Conservation (phyloP, 2,888 invertebrate genomes). For the Endotricha flammealis region DNA sequence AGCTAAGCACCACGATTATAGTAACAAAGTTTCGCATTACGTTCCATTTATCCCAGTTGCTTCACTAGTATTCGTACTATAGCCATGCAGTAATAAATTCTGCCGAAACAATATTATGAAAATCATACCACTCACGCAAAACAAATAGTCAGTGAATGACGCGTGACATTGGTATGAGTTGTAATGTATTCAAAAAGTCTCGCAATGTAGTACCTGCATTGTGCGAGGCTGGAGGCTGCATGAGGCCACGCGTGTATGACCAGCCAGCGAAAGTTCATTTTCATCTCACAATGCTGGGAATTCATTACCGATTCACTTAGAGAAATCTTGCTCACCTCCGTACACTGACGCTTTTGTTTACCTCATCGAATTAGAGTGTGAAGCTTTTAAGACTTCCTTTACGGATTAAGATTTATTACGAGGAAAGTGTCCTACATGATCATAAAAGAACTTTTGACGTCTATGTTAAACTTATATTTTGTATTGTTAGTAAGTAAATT, state of each 20-base stretch:
- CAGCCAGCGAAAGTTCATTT: conserved; percentile 51
- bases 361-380: too few relatives aligned
- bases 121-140: conserved; percentile 30
- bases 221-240: conserved; percentile 11
- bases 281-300: conserved; percentile 48
- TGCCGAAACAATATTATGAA: conserved; percentile 21
- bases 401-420: too few relatives aligned
- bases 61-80: conserved; percentile 7
- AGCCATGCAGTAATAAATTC: conserved; percentile 18
- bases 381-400: too few relatives aligned
- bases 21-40: too few relatives aligned
- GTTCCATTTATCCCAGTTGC: too few relatives aligned
- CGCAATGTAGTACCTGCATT: conserved; percentile 24
- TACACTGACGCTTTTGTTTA: conserved; percentile 25
- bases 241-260: conserved; percentile 28
- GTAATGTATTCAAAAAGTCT: conserved; percentile 37
- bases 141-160: conserved; percentile 23
- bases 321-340: conserved; percentile 37
- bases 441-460: too few relatives aligned
- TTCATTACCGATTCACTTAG: conserved; percentile 41
- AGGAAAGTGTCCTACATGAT: too few relatives aligned
- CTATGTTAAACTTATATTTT: too few relatives aligned
- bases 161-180: conserved; percentile 35
- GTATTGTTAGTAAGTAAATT: too few relatives aligned
- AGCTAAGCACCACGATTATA: not conserved